These are phyloP conservation scores for Clavelina lepadiformis DNA, from an alignment of 23 tunicate genomes.

Conservation along the genomic window DNA sequence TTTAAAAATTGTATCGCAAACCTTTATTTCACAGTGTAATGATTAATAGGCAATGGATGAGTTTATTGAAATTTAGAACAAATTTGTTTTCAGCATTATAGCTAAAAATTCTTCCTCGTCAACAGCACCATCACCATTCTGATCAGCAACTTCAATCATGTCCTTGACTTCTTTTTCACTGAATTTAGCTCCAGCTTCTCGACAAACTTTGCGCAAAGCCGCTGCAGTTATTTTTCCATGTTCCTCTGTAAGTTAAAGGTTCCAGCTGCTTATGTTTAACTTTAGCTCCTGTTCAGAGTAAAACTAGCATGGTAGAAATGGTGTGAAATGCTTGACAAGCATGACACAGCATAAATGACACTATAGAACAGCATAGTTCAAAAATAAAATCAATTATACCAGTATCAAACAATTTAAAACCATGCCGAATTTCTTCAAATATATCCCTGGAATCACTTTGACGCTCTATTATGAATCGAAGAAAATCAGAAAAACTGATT, in stretches of 20 bases:
- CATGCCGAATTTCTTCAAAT: constrained; percentile 85
- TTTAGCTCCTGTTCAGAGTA: neutral
- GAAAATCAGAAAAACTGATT: constrained; percentile 65
- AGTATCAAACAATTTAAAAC: constrained; percentile 62
- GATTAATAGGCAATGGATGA: no score
- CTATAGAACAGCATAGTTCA: neutral
- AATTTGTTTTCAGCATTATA: constrained; percentile 77
- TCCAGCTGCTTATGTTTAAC: neutral
- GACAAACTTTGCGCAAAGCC: constrained; percentile 57
- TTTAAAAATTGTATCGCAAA: no score
- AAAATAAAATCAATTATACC: constrained; percentile 23
- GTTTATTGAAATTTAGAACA: no score
- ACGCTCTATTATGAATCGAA: constrained; percentile 55
- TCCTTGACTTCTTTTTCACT: constrained; percentile 68
- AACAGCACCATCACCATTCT: constrained; percentile 79
- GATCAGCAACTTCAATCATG: constrained; percentile 84
- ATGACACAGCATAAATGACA: constrained; percentile 1
- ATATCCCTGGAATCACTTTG: constrained; percentile 87
- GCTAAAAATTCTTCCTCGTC: constrained; percentile 86
- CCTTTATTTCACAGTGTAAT: no score
- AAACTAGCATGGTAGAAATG: neutral
- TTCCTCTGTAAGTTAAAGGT: constrained; percentile 34
- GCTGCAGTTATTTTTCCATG: constrained; percentile 68
- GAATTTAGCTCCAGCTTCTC: constrained; percentile 57
- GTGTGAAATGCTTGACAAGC: neutral